Evolutionary conservation across 2,797 vertebrate genomes (phyloP), one percentile per base, ranked within the genome.

Genomic region (Syndactyla subalaris): DNA sequence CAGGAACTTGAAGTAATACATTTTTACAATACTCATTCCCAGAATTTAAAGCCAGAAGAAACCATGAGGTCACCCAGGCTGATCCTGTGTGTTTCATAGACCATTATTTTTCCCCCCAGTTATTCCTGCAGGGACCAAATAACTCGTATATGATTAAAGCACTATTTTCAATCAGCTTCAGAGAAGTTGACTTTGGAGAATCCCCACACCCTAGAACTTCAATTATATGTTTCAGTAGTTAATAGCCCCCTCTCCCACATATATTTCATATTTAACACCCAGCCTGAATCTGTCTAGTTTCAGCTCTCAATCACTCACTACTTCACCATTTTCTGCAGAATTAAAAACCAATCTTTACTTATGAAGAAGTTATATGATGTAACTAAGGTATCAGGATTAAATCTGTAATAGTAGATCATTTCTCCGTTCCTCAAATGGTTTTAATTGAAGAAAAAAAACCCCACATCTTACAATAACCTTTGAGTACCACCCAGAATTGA

Each of bases 1-100:
- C 9, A 72, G 46, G 12, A 86, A 49, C 54, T 29, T 34, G 30
- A 72, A 92, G 41, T n/a, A 86, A 81, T 62, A 73, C 3, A 43
- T 81, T 86, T 93, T 94, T 86, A 78, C 38, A 81, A 52, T 36
- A 85, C 65, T 78, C 38, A 78, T 81, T 95, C 54, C 49, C 81
- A 71, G 46, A 71, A 89, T 76, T 87, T 89, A 89, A 91, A 87
- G 84, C 54, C 86, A 79, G 58, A 75, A 55, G 39, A 51, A 93
- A 66, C 39, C 55, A 49, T 36, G 66, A 78, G 41, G 63, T 72
- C 41, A 45, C 15, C 58, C 14, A 71, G 21, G 29, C 30, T 91
- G 74, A 72, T 36, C 59, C 72, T 12, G 0, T 17, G 15, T 61
- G 13, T 65, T 86, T 24, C 83, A 70, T 17, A 72, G 49, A 29